Conservation (phyloP, 2,888 invertebrate species). For the Apamea anceps region DNA sequence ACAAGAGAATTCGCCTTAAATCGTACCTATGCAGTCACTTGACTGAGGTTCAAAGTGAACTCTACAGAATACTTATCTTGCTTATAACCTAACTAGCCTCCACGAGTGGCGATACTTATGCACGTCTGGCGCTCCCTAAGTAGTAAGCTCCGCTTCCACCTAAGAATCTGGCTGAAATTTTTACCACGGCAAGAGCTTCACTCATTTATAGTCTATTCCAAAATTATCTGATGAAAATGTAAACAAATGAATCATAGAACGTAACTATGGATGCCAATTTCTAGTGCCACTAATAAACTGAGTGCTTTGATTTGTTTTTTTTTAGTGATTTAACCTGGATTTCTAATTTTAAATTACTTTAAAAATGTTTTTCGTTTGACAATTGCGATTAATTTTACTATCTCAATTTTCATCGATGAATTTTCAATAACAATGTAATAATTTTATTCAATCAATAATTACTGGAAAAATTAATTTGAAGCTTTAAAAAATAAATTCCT, state of each 20-base stretch:
- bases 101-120: slow-evolving; percentile 19
- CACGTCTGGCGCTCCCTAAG: slow-evolving; percentile 14
- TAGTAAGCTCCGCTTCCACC: background rate
- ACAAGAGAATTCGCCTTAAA: too few relatives aligned
- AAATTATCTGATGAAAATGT: background rate
- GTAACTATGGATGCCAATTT: background rate
- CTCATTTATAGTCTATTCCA: background rate
- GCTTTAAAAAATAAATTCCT: too few relatives aligned
- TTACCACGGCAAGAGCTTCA: background rate
- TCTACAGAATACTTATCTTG: slow-evolving; percentile 17
- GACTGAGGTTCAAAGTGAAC: slow-evolving; percentile 2
- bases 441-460: background rate
- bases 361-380: background rate
- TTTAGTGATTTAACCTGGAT: too few relatives aligned
- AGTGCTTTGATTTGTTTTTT: background rate
- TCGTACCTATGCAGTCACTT: background rate
- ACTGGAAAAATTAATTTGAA: too few relatives aligned
- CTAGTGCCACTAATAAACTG: background rate
- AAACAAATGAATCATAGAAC: background rate
- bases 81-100: slow-evolving; percentile 26
- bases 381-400: background rate
- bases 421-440: background rate
- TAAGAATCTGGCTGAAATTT: background rate
- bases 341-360: background rate
- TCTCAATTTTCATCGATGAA: background rate